Base-by-base conservation (phyloP, 2,888 invertebrate species). In the Agelastica alni region DNA sequence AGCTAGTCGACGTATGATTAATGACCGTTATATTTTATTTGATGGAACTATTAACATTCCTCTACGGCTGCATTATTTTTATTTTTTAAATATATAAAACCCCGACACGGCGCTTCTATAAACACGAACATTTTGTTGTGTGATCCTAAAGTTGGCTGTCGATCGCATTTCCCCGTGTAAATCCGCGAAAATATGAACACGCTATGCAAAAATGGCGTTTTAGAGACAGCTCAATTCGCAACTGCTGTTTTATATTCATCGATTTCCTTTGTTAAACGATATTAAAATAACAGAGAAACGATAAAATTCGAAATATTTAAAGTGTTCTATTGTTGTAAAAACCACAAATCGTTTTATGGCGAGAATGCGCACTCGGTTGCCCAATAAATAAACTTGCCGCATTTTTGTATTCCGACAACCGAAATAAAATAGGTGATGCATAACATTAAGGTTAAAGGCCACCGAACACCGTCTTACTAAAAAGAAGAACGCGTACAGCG, bases 281-380 rank as follows among this genome's bases (percentile, higher is more conserved):
- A 70, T 69, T 68, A 68, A 69, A 70, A 68, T 68, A 69, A 66
- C 66, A 65, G 47, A 58, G 65, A 67, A 64, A 71, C 71, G 71
- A 72, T 73, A 72, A 74, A 72, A 75, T 75, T 65, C 69, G 58
- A 74, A 73, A 72, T 66, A 75, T 75, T 74, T 73, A 72, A 74
- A 75, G 73, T 74, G 73, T 72, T 71, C 75, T 73, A 74, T 75
- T 75, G 75, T 74, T 73, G 64, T 68, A 69, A 71, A 70, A 72
- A 70, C 71, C 73, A 70, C 73, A 73, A 72, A 73, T 73, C 71
- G 73, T 64, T 73, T 72, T 69, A 67, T 65, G 64, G 67, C 62
- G 64, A 63, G 70, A 71, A 70, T 64, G 66, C 63, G 52, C 67
- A 66, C 62, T 64, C 56, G 65, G 69, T 68, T 70, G 73, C 71